Evolutionary conservation across 2,113 vertebrate species (phyloP).

Genomic region (Rhabdomys dilectus): DNA sequence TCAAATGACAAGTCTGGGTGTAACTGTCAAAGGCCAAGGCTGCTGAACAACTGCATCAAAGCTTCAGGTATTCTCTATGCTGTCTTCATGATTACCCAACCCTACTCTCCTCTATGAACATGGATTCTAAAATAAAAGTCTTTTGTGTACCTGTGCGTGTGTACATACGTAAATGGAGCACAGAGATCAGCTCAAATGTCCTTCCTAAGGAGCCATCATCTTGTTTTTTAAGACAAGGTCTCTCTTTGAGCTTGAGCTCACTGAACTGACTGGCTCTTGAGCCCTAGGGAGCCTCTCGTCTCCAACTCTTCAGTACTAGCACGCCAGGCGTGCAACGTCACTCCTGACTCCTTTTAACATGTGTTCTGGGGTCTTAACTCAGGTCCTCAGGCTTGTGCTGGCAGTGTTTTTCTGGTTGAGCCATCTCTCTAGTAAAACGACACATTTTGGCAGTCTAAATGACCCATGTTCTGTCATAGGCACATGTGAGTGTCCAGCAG

Average conservation of each 20-base stretch:
- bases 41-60: constrained; percentile 18
- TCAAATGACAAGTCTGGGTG: neutral
- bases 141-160: neutral
- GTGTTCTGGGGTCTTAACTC: neutral
- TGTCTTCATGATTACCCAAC: neutral
- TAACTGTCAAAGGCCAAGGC: constrained; percentile 26
- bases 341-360: neutral
- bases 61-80: neutral
- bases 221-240: neutral
- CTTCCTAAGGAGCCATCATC: neutral
- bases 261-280: neutral
- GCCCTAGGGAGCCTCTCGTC: too few relatives aligned
- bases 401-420: neutral
- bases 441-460: neutral
- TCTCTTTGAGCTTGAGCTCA: neutral
- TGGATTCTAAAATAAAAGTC: constrained; percentile 1
- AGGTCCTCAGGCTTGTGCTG: too few relatives aligned
- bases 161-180: neutral
- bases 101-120: neutral
- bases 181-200: neutral
- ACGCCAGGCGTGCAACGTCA: accelerated
- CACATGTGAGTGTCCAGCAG: neutral
- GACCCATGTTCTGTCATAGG: neutral
- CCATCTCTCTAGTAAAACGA: neutral
- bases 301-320: neutral